Conservation (phyloP, 2,797 vertebrate species). For the Takifugu rubripes region DNA sequence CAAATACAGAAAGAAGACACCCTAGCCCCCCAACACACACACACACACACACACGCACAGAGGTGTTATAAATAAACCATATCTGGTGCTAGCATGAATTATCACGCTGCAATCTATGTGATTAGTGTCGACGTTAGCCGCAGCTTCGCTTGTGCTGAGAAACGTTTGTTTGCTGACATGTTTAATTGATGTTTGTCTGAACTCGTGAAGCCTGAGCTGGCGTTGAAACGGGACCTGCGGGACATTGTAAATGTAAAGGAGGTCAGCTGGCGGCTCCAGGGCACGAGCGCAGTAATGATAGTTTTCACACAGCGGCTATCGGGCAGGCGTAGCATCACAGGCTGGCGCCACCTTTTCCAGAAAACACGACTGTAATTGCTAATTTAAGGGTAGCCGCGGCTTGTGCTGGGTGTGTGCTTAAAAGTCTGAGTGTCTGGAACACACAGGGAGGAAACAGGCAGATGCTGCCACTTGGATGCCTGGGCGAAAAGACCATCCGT, state of each 20-base stretch:
- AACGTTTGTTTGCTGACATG: conserved; percentile 1
- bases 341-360: conserved; percentile 23
- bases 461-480: not conserved
- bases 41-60: conserved; percentile 7
- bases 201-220: too few relatives aligned
- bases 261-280: conserved; percentile 32
- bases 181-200: too few relatives aligned
- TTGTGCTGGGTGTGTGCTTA: conserved; percentile 14
- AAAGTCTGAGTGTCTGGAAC: conserved; percentile 17
- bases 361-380: conserved; percentile 45
- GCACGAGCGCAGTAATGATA: conserved; percentile 36
- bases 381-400: conserved; percentile 42
- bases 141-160: conserved; percentile 1
- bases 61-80: conserved; percentile 37
- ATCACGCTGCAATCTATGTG: conserved; percentile 19
- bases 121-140: conserved; percentile 16
- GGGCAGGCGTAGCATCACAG: conserved; percentile 19
- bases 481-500: conserved; percentile 3
- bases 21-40: conserved; percentile 1
- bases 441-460: conserved; percentile 18
- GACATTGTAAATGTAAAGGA: conserved; percentile 3
- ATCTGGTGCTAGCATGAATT: conserved; percentile 13
- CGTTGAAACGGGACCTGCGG: too few relatives aligned
- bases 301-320: conserved; percentile 25
- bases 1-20: conserved; percentile 55